Evolutionary conservation across 2,888 invertebrate genomes (phyloP).

Genomic region (Lasioglossum calceatum): DNA sequence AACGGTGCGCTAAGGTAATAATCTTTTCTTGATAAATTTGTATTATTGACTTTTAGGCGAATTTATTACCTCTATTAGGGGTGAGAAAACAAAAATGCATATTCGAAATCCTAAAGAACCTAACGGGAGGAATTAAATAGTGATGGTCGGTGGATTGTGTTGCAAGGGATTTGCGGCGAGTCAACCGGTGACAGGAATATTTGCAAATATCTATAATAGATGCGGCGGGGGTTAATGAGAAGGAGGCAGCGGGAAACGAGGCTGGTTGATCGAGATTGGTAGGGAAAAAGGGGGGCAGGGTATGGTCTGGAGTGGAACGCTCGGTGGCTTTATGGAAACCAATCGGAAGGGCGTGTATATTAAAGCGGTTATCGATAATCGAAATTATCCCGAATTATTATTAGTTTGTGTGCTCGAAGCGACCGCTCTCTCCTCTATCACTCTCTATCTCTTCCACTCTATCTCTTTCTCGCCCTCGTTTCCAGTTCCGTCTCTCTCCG

Average conservation of each 20-base stretch:
- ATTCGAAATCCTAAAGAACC: too few relatives aligned
- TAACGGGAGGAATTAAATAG: too few relatives aligned
- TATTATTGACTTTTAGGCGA: too few relatives aligned
- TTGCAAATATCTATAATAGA: slow-evolving; percentile 5
- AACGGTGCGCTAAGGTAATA: background rate
- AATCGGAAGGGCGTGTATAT: slow-evolving; percentile 49
- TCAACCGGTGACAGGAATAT: background rate
- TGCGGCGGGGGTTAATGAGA: background rate
- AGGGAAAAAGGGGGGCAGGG: slow-evolving; percentile 1
- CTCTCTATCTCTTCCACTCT: background rate
- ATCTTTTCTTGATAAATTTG: too few relatives aligned
- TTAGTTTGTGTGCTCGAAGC: slow-evolving; percentile 56
- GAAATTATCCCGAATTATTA: slow-evolving; percentile 71
- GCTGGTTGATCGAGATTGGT: slow-evolving; percentile 4
- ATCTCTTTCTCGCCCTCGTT: too few relatives aligned
- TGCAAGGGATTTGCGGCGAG: background rate
- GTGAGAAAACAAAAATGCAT: too few relatives aligned
- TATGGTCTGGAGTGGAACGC: slow-evolving; percentile 18
- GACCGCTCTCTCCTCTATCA: slow-evolving; percentile 18
- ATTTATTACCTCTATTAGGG: too few relatives aligned
- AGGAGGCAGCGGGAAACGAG: slow-evolving; percentile 16
- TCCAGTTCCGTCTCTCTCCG: background rate
- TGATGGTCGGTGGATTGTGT: slow-evolving; percentile 15
- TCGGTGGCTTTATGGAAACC: slow-evolving; percentile 40
- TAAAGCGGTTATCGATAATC: slow-evolving; percentile 67